These are phyloP conservation scores for Furcula furcula DNA, from an alignment of 2,888 invertebrate species.

Conservation along the genomic window DNA sequence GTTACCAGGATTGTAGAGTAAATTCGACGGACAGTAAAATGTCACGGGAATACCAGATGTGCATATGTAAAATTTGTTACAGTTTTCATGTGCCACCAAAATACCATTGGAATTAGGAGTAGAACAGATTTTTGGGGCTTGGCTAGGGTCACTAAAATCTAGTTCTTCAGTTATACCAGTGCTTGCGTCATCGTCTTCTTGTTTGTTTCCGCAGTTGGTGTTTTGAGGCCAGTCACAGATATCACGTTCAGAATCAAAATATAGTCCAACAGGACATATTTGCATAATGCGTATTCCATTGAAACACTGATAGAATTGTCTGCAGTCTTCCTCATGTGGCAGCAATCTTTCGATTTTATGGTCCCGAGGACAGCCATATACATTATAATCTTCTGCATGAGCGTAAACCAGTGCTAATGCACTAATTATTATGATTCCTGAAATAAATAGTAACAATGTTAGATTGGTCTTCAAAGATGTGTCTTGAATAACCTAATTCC, in stretches of 20 bases:
- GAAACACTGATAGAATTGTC: neutral
- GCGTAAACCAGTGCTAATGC: conserved; percentile 2
- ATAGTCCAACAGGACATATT: neutral
- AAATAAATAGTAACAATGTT: neutral
- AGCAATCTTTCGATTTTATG: neutral
- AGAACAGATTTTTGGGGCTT: conserved; percentile 10
- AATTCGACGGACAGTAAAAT: conserved; percentile 11
- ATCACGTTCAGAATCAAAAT: neutral
- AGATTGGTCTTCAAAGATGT: too few relatives aligned
- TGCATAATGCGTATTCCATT: neutral
- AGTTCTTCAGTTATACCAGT: neutral
- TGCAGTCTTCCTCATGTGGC: neutral
- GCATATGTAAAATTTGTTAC: conserved; percentile 24
- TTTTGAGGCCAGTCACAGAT: neutral
- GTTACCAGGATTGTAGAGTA: conserved; percentile 11
- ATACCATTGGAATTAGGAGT: conserved; percentile 9
- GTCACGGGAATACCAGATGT: conserved; percentile 7
- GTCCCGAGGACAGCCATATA: neutral
- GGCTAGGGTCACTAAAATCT: conserved; percentile 2
- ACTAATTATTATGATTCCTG: conserved; percentile 2
- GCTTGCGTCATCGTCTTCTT: neutral
- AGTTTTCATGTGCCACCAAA: conserved; percentile 23
- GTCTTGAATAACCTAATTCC: too few relatives aligned
- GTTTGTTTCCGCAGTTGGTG: neutral
- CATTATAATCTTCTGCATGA: neutral